phyloP scores from a whole-genome alignment of 2,888 invertebrate species.

The Drosophila fungiperda region DNA sequence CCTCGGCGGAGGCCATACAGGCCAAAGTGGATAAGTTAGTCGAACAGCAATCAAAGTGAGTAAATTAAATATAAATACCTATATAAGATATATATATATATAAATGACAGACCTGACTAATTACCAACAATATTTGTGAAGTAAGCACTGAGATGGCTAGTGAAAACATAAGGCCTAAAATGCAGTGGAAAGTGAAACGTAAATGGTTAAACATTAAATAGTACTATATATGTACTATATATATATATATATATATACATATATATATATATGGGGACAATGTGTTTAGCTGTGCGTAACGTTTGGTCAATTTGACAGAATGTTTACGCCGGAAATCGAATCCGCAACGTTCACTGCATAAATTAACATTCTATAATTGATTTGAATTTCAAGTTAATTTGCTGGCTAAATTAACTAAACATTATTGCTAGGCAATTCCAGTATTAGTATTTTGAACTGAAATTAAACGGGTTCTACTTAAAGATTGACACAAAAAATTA shows the following conservation, averaged over 20 bases:
- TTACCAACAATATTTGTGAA: neutral
- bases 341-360: slow-evolving; percentile 42
- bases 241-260: neutral
- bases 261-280: slow-evolving; percentile 4
- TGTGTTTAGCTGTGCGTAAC: slow-evolving; percentile 38
- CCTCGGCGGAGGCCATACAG: slow-evolving; percentile 89
- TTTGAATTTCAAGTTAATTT: slow-evolving; percentile 66
- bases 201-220: neutral
- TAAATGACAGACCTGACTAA: neutral
- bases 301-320: slow-evolving; percentile 33
- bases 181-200: neutral
- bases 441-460: slow-evolving; percentile 14
- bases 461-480: slow-evolving; percentile 44
- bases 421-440: slow-evolving; percentile 3
- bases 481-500: slow-evolving; percentile 1
- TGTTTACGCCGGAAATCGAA: slow-evolving; percentile 70
- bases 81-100: neutral
- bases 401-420: slow-evolving; percentile 50
- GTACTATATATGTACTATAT: neutral
- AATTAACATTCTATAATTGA: slow-evolving; percentile 45
- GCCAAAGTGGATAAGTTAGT: slow-evolving; percentile 89
- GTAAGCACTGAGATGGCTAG: neutral
- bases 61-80: slow-evolving; percentile 39
- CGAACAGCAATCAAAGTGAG: slow-evolving; percentile 89
- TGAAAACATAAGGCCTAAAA: neutral